phyloP scores from a whole-genome alignment of 2,113 vertebrate genomes.

The Galemys pyrenaicus region DNA sequence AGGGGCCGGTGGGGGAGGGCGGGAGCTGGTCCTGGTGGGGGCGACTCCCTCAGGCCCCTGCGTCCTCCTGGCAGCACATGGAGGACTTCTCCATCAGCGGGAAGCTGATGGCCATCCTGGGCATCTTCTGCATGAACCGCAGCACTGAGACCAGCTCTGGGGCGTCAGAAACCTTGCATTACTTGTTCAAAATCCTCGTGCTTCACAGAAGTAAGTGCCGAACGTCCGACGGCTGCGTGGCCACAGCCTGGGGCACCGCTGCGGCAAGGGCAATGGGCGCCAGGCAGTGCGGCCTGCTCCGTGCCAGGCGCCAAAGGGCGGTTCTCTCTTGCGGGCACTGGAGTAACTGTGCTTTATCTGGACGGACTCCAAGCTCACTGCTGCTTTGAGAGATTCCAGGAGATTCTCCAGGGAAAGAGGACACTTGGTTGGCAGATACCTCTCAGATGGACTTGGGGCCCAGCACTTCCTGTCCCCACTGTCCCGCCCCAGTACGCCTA shows the following conservation, averaged over 20 bases:
- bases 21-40: accelerated
- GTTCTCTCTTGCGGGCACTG: neutral
- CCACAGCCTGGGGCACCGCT: accelerated
- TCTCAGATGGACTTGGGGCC: accelerated
- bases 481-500: no score
- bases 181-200: slow-evolving; percentile 56
- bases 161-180: slow-evolving; percentile 39
- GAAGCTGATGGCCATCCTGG: slow-evolving; percentile 46
- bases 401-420: neutral
- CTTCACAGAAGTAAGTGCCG: slow-evolving; percentile 64
- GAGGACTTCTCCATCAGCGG: neutral
- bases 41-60: accelerated
- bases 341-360: neutral
- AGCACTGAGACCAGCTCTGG: neutral
- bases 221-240: accelerated
- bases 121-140: slow-evolving; percentile 42
- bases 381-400: neutral
- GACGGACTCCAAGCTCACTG: neutral
- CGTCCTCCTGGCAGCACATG: slow-evolving; percentile 27
- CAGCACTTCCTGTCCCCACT: neutral
- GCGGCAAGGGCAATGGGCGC: accelerated
- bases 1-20: accelerated
- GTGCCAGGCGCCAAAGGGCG: accelerated
- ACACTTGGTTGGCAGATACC: neutral
- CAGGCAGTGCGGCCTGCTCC: accelerated